A percentile compares a stretch with the other conserved stretches of the same genome.
These are phyloP conservation scores for Brachionus sp. DNA, from an alignment of 1,140 invertebrate genomes.

Conservation along the genomic window DNA sequence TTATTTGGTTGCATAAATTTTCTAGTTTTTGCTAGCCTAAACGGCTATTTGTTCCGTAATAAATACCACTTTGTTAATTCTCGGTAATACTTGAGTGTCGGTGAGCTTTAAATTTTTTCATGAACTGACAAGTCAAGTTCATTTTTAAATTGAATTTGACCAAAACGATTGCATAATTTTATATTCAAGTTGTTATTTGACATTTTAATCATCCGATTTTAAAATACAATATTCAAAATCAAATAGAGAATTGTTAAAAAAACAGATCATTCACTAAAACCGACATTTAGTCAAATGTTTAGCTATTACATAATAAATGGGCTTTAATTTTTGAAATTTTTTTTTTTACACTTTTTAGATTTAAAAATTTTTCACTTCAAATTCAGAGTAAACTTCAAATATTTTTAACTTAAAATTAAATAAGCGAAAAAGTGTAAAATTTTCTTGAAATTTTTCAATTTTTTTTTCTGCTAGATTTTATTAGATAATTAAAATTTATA, in stretches of 20 bases:
- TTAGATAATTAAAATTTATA: background rate
- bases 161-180: background rate
- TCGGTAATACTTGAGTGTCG: background rate
- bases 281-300: background rate
- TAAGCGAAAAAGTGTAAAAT: background rate
- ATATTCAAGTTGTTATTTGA: background rate
- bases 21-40: background rate
- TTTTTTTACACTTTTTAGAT: too few relatives aligned
- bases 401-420: background rate
- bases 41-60: background rate
- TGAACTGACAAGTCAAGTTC: background rate
- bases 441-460: background rate
- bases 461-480: background rate
- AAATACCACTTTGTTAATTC: background rate
- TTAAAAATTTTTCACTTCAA: too few relatives aligned
- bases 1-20: background rate
- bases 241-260: background rate
- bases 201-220: background rate
- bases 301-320: background rate
- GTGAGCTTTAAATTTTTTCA: background rate
- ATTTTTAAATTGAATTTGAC: background rate
- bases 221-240: background rate
- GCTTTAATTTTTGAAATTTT: background rate
- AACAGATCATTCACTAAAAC: background rate
- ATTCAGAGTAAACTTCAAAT: background rate